Conservation (phyloP, 2,888 invertebrate genomes). For the Neoaliturus tenellus region DNA sequence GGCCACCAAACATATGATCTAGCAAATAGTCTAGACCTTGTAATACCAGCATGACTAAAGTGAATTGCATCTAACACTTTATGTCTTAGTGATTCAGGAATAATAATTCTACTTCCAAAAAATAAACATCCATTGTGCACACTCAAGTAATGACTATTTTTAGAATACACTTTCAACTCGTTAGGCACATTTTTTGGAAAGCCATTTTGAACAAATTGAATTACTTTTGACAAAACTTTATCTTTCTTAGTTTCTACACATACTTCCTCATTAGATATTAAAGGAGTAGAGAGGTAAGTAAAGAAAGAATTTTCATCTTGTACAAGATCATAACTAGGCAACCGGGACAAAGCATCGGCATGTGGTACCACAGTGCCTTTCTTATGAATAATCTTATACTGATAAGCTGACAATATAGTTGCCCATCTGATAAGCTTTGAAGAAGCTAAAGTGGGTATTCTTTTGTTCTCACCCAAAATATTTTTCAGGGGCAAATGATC, state of each 20-base stretch:
- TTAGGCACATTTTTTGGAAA: neutral
- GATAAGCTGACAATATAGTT: neutral
- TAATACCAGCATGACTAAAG: neutral
- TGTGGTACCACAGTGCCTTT: neutral
- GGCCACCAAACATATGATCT: constrained; percentile 6
- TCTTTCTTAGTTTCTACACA: neutral
- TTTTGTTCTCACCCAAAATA: neutral
- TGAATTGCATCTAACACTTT: constrained; percentile 34
- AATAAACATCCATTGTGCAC: constrained; percentile 14
- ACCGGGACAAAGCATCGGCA: neutral
- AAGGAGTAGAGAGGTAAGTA: constrained; percentile 22
- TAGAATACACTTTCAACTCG: neutral
- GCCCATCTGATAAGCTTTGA: neutral
- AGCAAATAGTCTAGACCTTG: neutral
- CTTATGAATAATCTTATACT: neutral
- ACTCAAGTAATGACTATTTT: neutral
- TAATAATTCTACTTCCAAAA: neutral
- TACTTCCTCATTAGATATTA: neutral
- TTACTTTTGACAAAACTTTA: neutral
- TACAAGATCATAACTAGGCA: neutral
- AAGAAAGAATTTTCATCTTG: neutral
- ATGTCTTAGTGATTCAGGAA: neutral
- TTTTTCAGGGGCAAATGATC: neutral
- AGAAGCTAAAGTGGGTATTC: neutral
- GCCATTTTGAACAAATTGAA: neutral